These are phyloP conservation scores for Xenopus borealis DNA, from an alignment of 2,113 vertebrate species.

Conservation along the genomic window DNA sequence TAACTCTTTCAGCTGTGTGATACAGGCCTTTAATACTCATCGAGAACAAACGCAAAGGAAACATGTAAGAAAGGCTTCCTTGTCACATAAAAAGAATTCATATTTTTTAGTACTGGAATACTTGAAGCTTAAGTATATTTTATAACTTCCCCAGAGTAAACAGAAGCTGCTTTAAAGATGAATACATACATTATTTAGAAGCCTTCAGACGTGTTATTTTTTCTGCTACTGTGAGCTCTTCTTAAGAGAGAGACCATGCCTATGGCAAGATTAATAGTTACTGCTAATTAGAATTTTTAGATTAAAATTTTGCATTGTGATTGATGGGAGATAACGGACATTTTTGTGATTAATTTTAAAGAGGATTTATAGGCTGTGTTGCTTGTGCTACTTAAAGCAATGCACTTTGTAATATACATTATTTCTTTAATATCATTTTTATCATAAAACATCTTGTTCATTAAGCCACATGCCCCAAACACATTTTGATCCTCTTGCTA, in stretches of 20 bases:
- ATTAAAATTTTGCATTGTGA: constrained; percentile 19
- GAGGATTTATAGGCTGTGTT: no score
- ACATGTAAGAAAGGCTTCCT: neutral
- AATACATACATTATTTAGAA: constrained; percentile 34
- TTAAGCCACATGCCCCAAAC: no score
- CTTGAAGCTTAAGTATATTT: constrained; percentile 23
- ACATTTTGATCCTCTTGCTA: no score
- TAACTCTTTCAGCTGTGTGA: no score
- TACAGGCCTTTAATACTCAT: no score
- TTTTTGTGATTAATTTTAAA: constrained; percentile 15
- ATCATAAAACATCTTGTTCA: no score
- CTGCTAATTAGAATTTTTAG: constrained; percentile 39
- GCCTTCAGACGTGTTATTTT: constrained; percentile 28
- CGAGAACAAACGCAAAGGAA: neutral
- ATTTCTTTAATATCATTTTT: no score
- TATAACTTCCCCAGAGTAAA: constrained; percentile 29
- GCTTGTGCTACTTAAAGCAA: no score
- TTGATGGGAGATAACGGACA: constrained; percentile 18
- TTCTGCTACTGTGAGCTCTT: constrained; percentile 3
- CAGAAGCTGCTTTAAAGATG: constrained; percentile 21
- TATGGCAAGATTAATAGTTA: constrained; percentile 38
- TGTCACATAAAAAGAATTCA: constrained; percentile 6
- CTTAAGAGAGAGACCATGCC: constrained; percentile 7
- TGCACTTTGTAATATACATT: no score
- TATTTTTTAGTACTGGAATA: constrained; percentile 1